Evolutionary conservation across 2,888 invertebrate species (phyloP).

Genomic region (Epsilonema sp.): DNA sequence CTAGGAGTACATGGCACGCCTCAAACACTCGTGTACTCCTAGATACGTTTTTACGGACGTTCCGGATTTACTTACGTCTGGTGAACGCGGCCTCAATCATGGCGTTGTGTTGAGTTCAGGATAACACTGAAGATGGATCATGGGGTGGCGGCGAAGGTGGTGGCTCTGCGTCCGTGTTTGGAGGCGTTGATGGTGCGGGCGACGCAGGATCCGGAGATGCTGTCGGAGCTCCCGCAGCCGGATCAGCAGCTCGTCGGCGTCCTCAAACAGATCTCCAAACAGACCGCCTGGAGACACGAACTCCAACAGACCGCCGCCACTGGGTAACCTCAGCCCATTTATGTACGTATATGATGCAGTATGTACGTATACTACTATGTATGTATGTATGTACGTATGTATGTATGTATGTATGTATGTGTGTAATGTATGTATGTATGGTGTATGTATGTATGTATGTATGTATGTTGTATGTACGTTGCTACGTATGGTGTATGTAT

Average conservation of each 20-base stretch:
- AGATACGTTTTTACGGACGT: too few species aligned
- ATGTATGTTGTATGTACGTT: too few species aligned
- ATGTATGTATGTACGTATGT: background rate
- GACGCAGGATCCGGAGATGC: constrained; percentile 55
- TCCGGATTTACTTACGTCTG: too few species aligned
- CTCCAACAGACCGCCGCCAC: constrained; percentile 36
- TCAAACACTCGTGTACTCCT: too few species aligned
- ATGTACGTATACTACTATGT: too few species aligned
- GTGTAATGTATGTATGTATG: background rate
- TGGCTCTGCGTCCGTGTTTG: constrained; percentile 65
- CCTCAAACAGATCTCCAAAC: constrained; percentile 45
- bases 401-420: background rate
- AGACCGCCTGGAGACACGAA: constrained; percentile 53
- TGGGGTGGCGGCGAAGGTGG: constrained; percentile 53
- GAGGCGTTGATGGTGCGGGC: constrained; percentile 62
- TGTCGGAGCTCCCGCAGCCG: constrained; percentile 43
- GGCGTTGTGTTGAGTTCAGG: too few species aligned
- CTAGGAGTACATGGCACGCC: too few species aligned
- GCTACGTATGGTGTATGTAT: too few species aligned
- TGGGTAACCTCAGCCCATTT: background rate
- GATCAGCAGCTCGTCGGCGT: constrained; percentile 42
- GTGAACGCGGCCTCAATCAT: too few species aligned
- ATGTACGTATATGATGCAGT: too few species aligned
- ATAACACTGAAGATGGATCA: constrained; percentile 68
- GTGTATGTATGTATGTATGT: too few species aligned